Base-by-base conservation (phyloP, 2,888 invertebrate species). In the Apamea monoglypha region DNA sequence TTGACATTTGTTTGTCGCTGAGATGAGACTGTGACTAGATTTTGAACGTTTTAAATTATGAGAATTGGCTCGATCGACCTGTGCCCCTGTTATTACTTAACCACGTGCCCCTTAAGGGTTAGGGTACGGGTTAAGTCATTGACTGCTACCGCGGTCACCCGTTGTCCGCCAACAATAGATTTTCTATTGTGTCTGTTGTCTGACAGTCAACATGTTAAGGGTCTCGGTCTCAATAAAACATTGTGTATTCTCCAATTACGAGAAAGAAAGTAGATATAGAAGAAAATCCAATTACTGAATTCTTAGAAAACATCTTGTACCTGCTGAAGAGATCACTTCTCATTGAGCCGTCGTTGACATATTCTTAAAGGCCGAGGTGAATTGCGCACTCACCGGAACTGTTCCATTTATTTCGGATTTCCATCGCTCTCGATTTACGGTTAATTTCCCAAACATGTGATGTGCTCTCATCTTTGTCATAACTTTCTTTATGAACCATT, bases 401-500 rank as follows among this genome's bases (percentile, higher is more conserved):
- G 18, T 40, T 68, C 67, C 84, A 74, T 84, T 79, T 61, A 66
- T 32, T 72, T 32, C 59, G 79, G 18, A 79, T 71, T 73, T 64
- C 72, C 56, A 75, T 84, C 66, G 14, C 32, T 69, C 36, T 50
- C 14, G 29, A 80, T 71, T 84, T 68, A 66, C 50, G 61, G 61
- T 70, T 74, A 61, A 78, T 68, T 83, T 67, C 29, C 18, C 36
- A 61, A 87, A 80, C 53, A 80, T 75, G 21, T 56, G 84, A 72
- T 80, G 71, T 84, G 53, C 64, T 74, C 56, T 44, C 64, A 40
- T 78, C 71, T 68, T 82, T 56, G 36, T 74, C 44, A 75, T 69
- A 66, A 69, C 73, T 79, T 80, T 64, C 16, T 79, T 84, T 72
- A 74, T 59, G 64, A 72, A 32, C n/a, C 53, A 74, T 87, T 84